Evolutionary conservation across 2,888 invertebrate genomes (phyloP).

Genomic region (Ptilodon capucinus): DNA sequence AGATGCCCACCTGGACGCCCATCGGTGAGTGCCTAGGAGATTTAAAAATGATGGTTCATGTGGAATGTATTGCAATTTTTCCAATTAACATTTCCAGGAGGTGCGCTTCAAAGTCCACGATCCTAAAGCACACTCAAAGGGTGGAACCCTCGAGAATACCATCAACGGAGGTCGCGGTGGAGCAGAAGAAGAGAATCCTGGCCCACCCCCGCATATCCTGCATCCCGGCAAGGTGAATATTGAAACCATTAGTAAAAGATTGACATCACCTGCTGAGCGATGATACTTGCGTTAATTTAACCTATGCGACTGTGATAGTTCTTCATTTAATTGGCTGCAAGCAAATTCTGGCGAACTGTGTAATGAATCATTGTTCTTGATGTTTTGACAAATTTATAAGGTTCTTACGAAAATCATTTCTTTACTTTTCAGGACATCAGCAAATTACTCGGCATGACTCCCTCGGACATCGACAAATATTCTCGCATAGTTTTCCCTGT

Average conservation of each 20-base stretch:
- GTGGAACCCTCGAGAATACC: constrained; percentile 94
- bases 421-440: constrained; percentile 87
- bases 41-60: constrained; percentile 14
- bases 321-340: neutral
- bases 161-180: constrained; percentile 91
- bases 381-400: no score
- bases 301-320: constrained; percentile 12
- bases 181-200: constrained; percentile 84
- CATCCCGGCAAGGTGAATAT: constrained; percentile 90
- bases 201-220: constrained; percentile 88
- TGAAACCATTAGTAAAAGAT: neutral
- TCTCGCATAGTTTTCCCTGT: constrained; percentile 99
- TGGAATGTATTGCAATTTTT: constrained; percentile 9
- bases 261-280: constrained; percentile 8
- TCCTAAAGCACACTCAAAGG: constrained; percentile 96
- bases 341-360: neutral
- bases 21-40: constrained; percentile 62
- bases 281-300: constrained; percentile 6
- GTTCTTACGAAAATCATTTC: neutral
- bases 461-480: constrained; percentile 99
- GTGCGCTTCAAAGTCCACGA: constrained; percentile 97
- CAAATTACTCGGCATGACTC: constrained; percentile 95
- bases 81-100: constrained; percentile 85
- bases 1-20: constrained; percentile 79
- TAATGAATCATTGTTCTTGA: neutral